Base-by-base conservation (phyloP, 2,113 vertebrate genomes). In the rat (Rattus norvegicus) region DNA sequence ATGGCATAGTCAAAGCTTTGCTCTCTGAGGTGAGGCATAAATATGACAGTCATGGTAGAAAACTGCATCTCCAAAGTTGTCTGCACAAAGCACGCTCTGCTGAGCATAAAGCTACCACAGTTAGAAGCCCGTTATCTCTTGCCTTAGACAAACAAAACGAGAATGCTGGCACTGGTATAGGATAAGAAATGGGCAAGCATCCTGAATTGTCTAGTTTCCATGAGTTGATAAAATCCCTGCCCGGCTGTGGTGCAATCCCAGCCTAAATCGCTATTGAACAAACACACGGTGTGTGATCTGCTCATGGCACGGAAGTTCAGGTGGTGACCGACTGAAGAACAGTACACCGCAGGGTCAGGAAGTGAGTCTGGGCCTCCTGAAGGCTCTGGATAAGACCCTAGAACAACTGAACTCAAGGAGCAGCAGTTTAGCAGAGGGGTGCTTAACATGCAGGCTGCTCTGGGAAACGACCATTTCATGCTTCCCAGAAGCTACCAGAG, bases 311-410 rank as follows among this genome's bases (percentile, higher is more conserved):
- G 76, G 93, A 90, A 39, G 12, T 14, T 49, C 26, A 26, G 33
- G 16, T 0, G 4, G 56, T 17, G 52, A 20, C 39, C 1, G 3
- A 33, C 1, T 1, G 20, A 63, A 54, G 0, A 43, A 49, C 6
- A 67, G 33, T 20, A 0, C 0, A 4, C 2, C 0, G 4, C 12
- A 56, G 49, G 52, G 22, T 9, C 11, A 13, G 14, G 47, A n/a
- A 69, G 19, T 2, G 5, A 87, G 76, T 24, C 43, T 17, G 30
- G 4, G 1, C 0, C 5, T 19, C 20, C n/a, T 17, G 17, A 16
- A 20, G 92, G 6, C 22, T 26, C 39, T 4, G 0, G 20, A 4
- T 1, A 24, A 72, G 86, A 24, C 2, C 1, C 7, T 1, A 10
- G 59, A 12, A 73, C 24, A 56, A 22, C 20, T 30, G 14, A n/a